These are phyloP conservation scores for Melanargia galathea DNA, from an alignment of 2,888 invertebrate genomes.

Conservation along the genomic window DNA sequence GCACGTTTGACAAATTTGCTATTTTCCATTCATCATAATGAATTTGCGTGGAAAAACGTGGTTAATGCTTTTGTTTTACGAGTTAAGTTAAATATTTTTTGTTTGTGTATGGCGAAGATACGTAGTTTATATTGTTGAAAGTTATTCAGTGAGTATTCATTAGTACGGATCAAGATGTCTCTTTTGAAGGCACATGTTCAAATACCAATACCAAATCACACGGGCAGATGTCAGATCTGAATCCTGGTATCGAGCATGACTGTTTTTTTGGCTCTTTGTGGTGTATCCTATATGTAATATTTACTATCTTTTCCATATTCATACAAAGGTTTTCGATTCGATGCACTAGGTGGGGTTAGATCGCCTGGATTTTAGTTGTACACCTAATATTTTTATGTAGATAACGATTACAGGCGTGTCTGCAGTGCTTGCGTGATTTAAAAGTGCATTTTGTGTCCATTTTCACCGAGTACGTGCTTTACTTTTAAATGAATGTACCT, in stretches of 20 bases:
- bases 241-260: constrained; percentile 50
- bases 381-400: constrained; percentile 37
- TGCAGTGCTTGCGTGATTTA: constrained; percentile 27
- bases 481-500: constrained; percentile 5
- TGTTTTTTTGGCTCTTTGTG: constrained; percentile 37
- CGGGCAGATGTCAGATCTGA: constrained; percentile 48
- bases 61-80: constrained; percentile 50
- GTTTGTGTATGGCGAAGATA: constrained; percentile 49
- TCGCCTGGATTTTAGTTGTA: constrained; percentile 47
- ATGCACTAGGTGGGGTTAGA: constrained; percentile 73
- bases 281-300: constrained; percentile 37
- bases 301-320: constrained; percentile 26
- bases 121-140: constrained; percentile 53
- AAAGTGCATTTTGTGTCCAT: constrained; percentile 23
- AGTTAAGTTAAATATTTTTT: constrained; percentile 44
- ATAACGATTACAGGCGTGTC: constrained; percentile 38
- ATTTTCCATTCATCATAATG: constrained; percentile 64
- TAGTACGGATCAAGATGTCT: constrained; percentile 72
- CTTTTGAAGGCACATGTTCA: constrained; percentile 74
- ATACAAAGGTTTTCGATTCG: constrained; percentile 49
- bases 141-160: constrained; percentile 53
- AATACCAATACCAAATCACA: too few relatives aligned
- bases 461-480: constrained; percentile 7
- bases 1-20: constrained; percentile 76
- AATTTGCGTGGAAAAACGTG: constrained; percentile 56